Percentiles rank a stretch among this genome's conserved stretches.
phyloP scores from a whole-genome alignment of 2,888 invertebrate species.

The Eupelmus urozonus region DNA sequence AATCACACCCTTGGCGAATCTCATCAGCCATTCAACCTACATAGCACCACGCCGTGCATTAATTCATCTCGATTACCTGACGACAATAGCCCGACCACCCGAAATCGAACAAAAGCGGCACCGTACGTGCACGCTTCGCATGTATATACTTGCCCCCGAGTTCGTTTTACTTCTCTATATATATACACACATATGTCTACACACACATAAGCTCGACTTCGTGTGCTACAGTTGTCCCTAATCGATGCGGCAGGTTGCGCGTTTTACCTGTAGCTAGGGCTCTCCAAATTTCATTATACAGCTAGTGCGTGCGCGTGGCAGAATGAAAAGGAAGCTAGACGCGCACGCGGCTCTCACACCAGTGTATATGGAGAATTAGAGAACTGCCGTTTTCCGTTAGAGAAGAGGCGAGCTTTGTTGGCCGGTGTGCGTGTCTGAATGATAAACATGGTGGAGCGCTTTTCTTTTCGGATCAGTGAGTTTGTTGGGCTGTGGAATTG shows the following conservation, averaged over 20 bases:
- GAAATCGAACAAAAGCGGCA: no score
- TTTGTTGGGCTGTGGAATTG: background rate
- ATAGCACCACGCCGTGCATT: no score
- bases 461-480: constrained; percentile 1
- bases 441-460: background rate
- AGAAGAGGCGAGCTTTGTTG: background rate
- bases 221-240: constrained; percentile 22
- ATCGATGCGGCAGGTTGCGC: constrained; percentile 41
- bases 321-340: constrained; percentile 5
- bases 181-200: no score
- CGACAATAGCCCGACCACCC: no score
- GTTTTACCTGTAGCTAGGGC: background rate
- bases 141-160: no score
- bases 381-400: constrained; percentile 6
- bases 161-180: no score
- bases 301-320: background rate
- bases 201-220: no score
- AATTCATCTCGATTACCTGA: no score
- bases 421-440: background rate
- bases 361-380: no score
- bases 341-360: constrained; percentile 28
- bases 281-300: constrained; percentile 37
- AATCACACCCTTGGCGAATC: no score
- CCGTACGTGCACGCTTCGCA: no score
- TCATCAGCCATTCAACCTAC: no score